Evolutionary conservation across 2,797 vertebrate genomes (phyloP).

Genomic region (Passerculus sandwichensis): DNA sequence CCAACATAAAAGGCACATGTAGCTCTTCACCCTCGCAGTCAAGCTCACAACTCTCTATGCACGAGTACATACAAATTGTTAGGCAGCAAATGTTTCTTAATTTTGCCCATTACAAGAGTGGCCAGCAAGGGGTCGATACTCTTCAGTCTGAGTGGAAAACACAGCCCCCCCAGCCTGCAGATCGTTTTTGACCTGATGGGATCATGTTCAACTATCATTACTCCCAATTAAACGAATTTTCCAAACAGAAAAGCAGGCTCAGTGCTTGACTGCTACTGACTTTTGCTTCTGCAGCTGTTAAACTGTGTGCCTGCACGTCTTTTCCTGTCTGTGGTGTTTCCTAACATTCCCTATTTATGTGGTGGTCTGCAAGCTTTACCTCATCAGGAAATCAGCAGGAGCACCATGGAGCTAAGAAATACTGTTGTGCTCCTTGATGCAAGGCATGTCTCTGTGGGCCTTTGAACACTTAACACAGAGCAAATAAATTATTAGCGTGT

Average conservation of each 20-base stretch:
- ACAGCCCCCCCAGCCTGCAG: not conserved
- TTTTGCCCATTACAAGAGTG: not conserved
- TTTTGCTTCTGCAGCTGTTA: not conserved
- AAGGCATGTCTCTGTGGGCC: conserved; percentile 12
- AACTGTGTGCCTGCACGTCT: not conserved
- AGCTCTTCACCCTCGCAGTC: not conserved
- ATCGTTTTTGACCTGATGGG: not conserved
- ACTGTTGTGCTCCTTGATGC: conserved; percentile 23
- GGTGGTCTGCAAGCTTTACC: not conserved
- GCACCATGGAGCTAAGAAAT: not conserved
- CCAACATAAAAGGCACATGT: not conserved
- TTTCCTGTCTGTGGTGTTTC: not conserved
- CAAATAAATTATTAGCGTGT: conserved; percentile 41
- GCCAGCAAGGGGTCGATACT: not conserved
- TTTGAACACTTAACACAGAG: conserved; percentile 61
- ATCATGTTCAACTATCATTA: not conserved
- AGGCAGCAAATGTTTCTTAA: conserved; percentile 2
- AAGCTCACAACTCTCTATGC: not conserved
- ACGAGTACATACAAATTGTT: not conserved
- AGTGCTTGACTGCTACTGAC: not conserved
- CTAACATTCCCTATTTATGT: not conserved
- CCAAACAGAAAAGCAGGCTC: not conserved
- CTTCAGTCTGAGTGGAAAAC: not conserved
- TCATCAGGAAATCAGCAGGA: conserved; percentile 45
- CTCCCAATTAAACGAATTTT: not conserved